Percentiles rank a stretch among this genome's conserved stretches.
Evolutionary conservation across 2,113 vertebrate genomes (phyloP).

Genomic region (Pterocles burchelli): DNA sequence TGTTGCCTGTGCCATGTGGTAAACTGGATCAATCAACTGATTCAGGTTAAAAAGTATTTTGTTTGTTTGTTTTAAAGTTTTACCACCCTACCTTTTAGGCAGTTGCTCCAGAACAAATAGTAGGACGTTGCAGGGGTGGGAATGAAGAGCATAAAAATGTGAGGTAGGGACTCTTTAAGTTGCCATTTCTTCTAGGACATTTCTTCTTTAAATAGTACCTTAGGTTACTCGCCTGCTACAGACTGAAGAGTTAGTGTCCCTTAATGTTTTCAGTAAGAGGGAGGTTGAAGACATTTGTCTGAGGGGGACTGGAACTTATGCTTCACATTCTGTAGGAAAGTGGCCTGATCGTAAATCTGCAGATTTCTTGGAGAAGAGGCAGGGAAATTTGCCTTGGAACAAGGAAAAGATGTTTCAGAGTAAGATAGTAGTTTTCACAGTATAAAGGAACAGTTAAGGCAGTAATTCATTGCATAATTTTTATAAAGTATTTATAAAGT

Average conservation of each 20-base stretch:
- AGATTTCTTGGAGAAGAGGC: background rate
- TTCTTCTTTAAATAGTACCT: background rate
- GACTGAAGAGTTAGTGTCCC: background rate
- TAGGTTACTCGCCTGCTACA: background rate
- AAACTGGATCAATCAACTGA: background rate
- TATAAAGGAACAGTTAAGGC: background rate
- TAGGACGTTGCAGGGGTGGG: background rate
- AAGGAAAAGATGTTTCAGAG: background rate
- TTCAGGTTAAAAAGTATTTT: background rate
- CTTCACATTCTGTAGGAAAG: background rate
- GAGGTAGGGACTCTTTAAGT: background rate
- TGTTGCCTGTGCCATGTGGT: background rate
- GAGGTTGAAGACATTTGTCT: background rate
- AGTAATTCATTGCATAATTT: background rate
- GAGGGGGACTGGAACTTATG: accelerated
- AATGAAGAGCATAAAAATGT: background rate
- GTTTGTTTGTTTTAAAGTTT: background rate
- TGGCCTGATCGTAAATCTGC: background rate
- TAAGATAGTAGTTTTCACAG: background rate
- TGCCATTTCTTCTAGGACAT: background rate
- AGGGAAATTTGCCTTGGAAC: background rate
- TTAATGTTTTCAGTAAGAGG: background rate
- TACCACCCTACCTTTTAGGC: background rate
- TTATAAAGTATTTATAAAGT: background rate
- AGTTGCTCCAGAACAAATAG: background rate